phyloP scores from a whole-genome alignment of 2,888 invertebrate genomes.

The Orthonychiurus folsomi region DNA sequence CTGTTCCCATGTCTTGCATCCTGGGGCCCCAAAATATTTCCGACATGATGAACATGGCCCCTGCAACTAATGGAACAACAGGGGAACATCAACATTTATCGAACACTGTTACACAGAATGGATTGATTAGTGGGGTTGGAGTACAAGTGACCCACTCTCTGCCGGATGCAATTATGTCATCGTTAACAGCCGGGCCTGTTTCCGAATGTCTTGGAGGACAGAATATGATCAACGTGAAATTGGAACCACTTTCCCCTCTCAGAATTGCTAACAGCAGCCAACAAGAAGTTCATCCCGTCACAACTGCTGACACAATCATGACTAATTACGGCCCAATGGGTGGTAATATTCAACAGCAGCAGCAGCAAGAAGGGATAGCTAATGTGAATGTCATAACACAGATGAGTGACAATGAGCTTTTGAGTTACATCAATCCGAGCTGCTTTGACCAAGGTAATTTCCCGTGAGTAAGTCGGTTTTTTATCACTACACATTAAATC shows the following conservation, averaged over 20 bases:
- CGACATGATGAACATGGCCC: neutral
- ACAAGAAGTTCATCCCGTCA: neutral
- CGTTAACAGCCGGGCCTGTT: neutral
- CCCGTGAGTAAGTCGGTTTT: too few relatives aligned
- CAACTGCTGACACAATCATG: neutral
- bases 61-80: neutral
- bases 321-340: conserved; percentile 18
- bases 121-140: neutral
- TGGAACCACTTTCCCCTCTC: conserved; percentile 5
- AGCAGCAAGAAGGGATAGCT: conserved; percentile 27
- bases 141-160: neutral
- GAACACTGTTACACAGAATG: neutral
- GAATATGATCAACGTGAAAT: conserved; percentile 1
- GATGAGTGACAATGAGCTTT: conserved; percentile 78
- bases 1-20: neutral
- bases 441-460: conserved; percentile 60
- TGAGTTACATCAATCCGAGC: conserved; percentile 80
- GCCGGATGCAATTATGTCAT: neutral
- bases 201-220: neutral
- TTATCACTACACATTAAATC: neutral
- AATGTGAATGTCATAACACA: conserved; percentile 52
- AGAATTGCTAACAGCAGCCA: neutral
- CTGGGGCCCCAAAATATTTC: neutral
- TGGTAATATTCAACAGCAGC: conserved; percentile 19
- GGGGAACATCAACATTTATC: neutral